Evolutionary conservation across 2,888 invertebrate genomes (phyloP).

Genomic region (Xanthostigma xanthostigma): DNA sequence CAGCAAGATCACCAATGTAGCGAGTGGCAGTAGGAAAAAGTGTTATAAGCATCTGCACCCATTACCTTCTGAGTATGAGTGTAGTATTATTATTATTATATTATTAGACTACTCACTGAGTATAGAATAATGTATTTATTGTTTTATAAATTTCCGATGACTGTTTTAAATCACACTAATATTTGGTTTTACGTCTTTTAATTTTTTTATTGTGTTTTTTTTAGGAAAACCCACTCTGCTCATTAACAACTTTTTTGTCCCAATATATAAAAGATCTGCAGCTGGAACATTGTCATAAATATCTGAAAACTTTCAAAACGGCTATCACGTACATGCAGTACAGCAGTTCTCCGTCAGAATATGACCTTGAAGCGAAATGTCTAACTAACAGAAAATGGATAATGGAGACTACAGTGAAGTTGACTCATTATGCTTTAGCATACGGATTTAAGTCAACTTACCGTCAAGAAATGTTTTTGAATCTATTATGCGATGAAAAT

Average conservation of each 20-base stretch:
- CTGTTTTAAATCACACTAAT: no score
- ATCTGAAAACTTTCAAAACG: conserved; percentile 27
- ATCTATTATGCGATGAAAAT: conserved; percentile 37
- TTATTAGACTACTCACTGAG: no score
- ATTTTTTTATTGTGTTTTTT: conserved; percentile 17
- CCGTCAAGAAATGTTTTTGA: conserved; percentile 47
- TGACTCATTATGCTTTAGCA: conserved; percentile 44
- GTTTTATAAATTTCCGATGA: no score
- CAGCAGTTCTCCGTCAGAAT: conserved; percentile 18
- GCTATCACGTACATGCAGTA: conserved; percentile 19
- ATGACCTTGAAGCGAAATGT: conserved; percentile 31
- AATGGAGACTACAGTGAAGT: conserved; percentile 37
- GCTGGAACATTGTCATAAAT: conserved; percentile 16
- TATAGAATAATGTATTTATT: no score
- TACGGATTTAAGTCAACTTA: conserved; percentile 44
- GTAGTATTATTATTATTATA: no score
- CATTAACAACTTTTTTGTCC: conserved; percentile 42
- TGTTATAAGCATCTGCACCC: no score
- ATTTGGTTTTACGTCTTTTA: no score
- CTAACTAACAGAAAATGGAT: conserved; percentile 38
- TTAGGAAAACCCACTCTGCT: conserved; percentile 47
- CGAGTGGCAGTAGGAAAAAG: no score
- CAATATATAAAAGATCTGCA: conserved; percentile 16
- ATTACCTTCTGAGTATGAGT: no score
- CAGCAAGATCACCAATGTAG: no score